Evolutionary conservation across 2,113 vertebrate genomes (phyloP), one percentile per base, ranked within the genome.

Genomic region (Scortum barcoo): DNA sequence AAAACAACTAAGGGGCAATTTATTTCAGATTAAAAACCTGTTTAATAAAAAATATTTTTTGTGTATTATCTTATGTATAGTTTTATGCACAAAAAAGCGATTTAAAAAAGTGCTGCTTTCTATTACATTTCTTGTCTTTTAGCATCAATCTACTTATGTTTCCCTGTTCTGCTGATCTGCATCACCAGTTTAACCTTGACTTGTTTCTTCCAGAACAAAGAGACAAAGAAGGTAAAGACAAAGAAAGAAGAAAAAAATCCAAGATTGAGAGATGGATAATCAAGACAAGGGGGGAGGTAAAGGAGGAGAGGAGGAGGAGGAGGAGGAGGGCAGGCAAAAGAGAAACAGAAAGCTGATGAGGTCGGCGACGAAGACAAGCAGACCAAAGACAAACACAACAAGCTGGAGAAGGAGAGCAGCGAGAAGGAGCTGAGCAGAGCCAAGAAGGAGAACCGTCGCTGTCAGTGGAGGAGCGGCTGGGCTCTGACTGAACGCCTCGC

Each of bases 401-500:
- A 92, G 71, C 72, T 91, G 83, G 84, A 93, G 76, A 92, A 91
- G 85, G 91, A 88, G 76, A 82, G 38, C 75, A 40, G 62, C 2
- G 85, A 78, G 81, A 86, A 83, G 74, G 90, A 91, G 81, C 75
- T 51, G 5, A 76, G 61, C 36, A 66, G 63, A 0, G 58, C 33
- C 14, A 82, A 72, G 69, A 79, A 57, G 76, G 83, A 69, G 40
- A 84, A 69, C 36, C 86, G 89, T 0, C 91, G 91, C 38, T 58
- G 70, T 1, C 75, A 30, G 22, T 83, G 63, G 67, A 85, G 76
- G 62, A 90, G 73, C 7, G 92, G 93, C 50, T 93, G 94, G 91
- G 89, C 91, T 4, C 83, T 94, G 63, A 88, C 68, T 0, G 93
- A 95, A n/a, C 94, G 94, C 7, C 92, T 96, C 74, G 94, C 92